Conservation (phyloP, 2,888 invertebrate species). For the Andrena fulva region DNA sequence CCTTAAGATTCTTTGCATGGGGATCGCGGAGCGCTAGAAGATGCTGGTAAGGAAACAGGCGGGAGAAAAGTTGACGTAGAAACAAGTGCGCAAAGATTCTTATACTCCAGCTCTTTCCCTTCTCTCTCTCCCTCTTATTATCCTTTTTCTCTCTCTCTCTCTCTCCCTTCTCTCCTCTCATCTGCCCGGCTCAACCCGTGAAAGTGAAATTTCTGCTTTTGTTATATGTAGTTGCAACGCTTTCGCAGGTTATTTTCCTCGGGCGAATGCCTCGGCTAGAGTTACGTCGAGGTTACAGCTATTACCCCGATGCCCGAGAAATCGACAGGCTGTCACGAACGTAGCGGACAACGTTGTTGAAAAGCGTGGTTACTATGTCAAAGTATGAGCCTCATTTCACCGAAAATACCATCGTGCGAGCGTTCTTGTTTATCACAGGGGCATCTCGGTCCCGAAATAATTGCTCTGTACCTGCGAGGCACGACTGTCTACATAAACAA, state of each 20-base stretch:
- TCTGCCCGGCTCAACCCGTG: slow-evolving; percentile 30
- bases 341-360: slow-evolving; percentile 59
- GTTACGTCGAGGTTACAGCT: slow-evolving; percentile 65
- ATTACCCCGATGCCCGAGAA: slow-evolving; percentile 62
- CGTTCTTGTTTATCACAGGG: slow-evolving; percentile 25
- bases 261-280: slow-evolving; percentile 47
- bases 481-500: slow-evolving; percentile 58
- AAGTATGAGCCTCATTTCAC: slow-evolving; percentile 57
- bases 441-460: slow-evolving; percentile 10
- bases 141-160: not conserved
- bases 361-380: slow-evolving; percentile 62
- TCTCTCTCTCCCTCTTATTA: not conserved
- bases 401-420: slow-evolving; percentile 29
- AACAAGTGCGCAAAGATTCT: slow-evolving; percentile 67
- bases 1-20: slow-evolving; percentile 72
- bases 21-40: slow-evolving; percentile 77
- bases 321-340: slow-evolving; percentile 66
- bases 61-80: slow-evolving; percentile 71
- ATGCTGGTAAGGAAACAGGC: slow-evolving; percentile 81
- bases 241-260: slow-evolving; percentile 59
- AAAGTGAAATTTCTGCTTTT: slow-evolving; percentile 54
- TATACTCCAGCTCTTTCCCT: slow-evolving; percentile 48
- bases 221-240: slow-evolving; percentile 55
- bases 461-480: slow-evolving; percentile 28
- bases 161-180: slow-evolving; percentile 1